Percentiles rank a stretch among this genome's conserved stretches.
Evolutionary conservation across 2,888 invertebrate species (phyloP).

Genomic region (Pelosia muscerda): DNA sequence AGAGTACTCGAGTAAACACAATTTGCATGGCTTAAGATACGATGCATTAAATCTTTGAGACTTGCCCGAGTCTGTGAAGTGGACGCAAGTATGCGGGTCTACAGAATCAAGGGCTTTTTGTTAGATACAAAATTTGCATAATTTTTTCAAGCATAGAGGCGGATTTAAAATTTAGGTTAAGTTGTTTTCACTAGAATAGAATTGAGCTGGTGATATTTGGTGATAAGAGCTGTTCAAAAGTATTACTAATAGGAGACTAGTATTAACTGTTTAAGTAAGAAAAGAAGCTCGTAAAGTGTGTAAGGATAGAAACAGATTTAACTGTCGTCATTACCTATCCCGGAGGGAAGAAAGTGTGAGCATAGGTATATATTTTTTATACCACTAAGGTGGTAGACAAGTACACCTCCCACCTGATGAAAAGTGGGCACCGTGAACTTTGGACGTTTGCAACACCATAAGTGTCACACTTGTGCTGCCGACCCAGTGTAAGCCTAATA

Average conservation of each 20-base stretch:
- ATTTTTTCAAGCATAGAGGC: slow-evolving; percentile 44
- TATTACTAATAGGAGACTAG: no score
- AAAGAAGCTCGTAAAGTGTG: not conserved
- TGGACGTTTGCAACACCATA: no score
- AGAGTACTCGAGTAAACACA: slow-evolving; percentile 45
- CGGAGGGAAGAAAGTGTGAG: no score
- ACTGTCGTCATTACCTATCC: no score
- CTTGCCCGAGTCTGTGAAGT: slow-evolving; percentile 41
- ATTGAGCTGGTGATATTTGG: not conserved
- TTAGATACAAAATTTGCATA: slow-evolving; percentile 64
- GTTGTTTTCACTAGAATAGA: slow-evolving; percentile 27
- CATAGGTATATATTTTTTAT: no score
- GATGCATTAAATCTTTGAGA: slow-evolving; percentile 45
- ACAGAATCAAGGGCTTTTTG: slow-evolving; percentile 50
- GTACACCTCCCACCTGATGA: no score
- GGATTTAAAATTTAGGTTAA: slow-evolving; percentile 48
- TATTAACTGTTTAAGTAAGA: not conserved
- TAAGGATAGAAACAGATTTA: not conserved
- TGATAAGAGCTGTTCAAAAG: not conserved
- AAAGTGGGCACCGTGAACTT: no score
- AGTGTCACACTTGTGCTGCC: no score
- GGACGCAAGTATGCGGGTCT: slow-evolving; percentile 70
- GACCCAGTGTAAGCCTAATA: no score
- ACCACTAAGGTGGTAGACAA: no score
- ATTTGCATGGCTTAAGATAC: slow-evolving; percentile 49